Percentiles rank a stretch among this genome's conserved stretches.
phyloP scores from a whole-genome alignment of 2,113 vertebrate genomes.

The Phylloscopus trochiloides region DNA sequence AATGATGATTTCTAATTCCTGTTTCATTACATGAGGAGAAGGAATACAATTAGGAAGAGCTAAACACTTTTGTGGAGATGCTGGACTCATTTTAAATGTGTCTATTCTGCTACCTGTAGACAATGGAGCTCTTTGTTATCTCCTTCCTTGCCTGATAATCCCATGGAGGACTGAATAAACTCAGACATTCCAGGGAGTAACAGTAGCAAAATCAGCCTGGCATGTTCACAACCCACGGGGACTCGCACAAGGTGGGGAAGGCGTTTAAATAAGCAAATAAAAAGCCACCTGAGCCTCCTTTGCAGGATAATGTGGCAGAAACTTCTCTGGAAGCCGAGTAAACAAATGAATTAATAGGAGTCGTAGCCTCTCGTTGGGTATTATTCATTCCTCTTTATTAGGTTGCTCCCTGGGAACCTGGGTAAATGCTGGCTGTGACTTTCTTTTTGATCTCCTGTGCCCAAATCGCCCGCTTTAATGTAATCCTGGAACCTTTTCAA shows the following conservation, averaged over 20 bases:
- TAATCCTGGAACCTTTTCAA: slow-evolving; percentile 29
- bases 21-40: slow-evolving; percentile 21
- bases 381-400: slow-evolving; percentile 23
- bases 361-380: background rate
- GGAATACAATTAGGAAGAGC: slow-evolving; percentile 27
- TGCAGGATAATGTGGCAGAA: slow-evolving; percentile 25
- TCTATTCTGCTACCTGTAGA: background rate
- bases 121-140: slow-evolving; percentile 19
- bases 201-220: background rate
- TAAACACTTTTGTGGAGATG: background rate
- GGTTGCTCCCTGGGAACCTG: slow-evolving; percentile 14
- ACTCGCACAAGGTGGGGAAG: background rate
- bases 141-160: background rate
- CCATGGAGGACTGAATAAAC: background rate
- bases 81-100: background rate
- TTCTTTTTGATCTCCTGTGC: slow-evolving; percentile 6
- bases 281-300: slow-evolving; percentile 48
- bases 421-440: slow-evolving; percentile 29
- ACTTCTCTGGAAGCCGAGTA: background rate
- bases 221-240: background rate
- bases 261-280: slow-evolving; percentile 31
- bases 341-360: slow-evolving; percentile 48
- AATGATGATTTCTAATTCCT: slow-evolving; percentile 49
- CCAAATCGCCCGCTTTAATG: background rate
- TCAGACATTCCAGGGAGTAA: background rate